Evolutionary conservation across 2,888 invertebrate species (phyloP).

Genomic region (Eubasilissa splendida): DNA sequence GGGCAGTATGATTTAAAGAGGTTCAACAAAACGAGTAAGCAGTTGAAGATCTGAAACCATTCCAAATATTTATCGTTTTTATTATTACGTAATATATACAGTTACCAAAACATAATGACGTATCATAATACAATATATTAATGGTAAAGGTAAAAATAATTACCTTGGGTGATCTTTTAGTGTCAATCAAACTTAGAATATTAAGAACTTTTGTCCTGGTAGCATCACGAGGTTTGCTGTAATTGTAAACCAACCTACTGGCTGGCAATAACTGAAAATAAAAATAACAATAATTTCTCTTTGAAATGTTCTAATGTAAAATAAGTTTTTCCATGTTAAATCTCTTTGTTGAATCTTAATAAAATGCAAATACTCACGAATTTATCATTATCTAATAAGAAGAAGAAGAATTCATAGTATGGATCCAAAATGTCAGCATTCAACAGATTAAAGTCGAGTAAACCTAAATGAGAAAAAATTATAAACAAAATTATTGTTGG

Average conservation of each 20-base stretch:
- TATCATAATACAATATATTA: too few species aligned
- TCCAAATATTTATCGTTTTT: not conserved
- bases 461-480: conserved; percentile 37
- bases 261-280: conserved; percentile 66
- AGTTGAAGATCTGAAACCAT: conserved; percentile 64
- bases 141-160: not conserved
- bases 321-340: not conserved
- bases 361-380: conserved; percentile 63
- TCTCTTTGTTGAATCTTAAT: too few species aligned
- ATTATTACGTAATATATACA: not conserved
- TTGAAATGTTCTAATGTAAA: conserved; percentile 4
- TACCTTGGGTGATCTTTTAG: conserved; percentile 67
- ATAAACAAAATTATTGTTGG: too few species aligned
- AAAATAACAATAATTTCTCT: conserved; percentile 17
- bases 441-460: conserved; percentile 66
- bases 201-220: conserved; percentile 66
- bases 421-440: conserved; percentile 65
- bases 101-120: not conserved
- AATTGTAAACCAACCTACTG: conserved; percentile 68
- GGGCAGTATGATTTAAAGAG: conserved; percentile 71
- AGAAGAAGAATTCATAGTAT: conserved; percentile 70
- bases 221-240: conserved; percentile 69
- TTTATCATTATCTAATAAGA: conserved; percentile 64
- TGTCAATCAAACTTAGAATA: conserved; percentile 66
- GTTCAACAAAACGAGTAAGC: conserved; percentile 67